Evolutionary conservation across 1,140 invertebrate genomes (phyloP), one percentile per base, ranked within the genome.

Genomic region (Scaptomyza hsui): DNA sequence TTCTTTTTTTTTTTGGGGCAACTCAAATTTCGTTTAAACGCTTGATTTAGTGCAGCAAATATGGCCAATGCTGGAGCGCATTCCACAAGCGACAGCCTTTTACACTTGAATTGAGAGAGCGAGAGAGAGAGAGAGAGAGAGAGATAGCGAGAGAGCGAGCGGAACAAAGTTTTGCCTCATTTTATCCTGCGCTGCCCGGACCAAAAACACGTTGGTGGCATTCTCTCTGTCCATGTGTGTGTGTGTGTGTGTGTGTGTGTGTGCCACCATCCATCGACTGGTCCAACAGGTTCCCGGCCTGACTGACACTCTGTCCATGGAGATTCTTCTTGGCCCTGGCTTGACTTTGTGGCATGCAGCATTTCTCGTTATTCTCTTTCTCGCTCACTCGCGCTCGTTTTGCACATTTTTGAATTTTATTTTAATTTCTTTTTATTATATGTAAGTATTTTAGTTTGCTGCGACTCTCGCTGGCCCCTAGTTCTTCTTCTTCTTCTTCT

Each of bases 341-440:
- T 62, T 45, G 63, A 53, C 62, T 52, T 29, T 59, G 49, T 75
- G 75, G 80, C 81, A 86, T 86, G 81, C 82, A 86, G 81, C 81
- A 88, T 86, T 78, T 78, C 82, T 86, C 78, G 82, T 86, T 86
- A 53, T 44, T 56, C 44, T 44, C 41, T 42, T 12, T 19, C 39
- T 44, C 49, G 32, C 49, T 35, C 49, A 47, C 16, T 12, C 49
- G 41, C 65, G 29, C 76, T 75, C 72, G 81, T 86, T 88, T 88
- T 88, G 82, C 82, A 88, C 82, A 88, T 88, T 88, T 86, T 88
- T 88, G 82, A 88, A 88, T 88, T 88, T 88, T 88, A 88, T 88
- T 88, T 88, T 88, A 88, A 88, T 88, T 88, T 88, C 82, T 82
- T 88, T 88, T 88, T 88, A 88, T 88, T 88, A 88, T 88, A 73